Evolutionary conservation across 53 echinoderm and acorn worm species (phyloP).

Genomic region (Echinometra lucunter): DNA sequence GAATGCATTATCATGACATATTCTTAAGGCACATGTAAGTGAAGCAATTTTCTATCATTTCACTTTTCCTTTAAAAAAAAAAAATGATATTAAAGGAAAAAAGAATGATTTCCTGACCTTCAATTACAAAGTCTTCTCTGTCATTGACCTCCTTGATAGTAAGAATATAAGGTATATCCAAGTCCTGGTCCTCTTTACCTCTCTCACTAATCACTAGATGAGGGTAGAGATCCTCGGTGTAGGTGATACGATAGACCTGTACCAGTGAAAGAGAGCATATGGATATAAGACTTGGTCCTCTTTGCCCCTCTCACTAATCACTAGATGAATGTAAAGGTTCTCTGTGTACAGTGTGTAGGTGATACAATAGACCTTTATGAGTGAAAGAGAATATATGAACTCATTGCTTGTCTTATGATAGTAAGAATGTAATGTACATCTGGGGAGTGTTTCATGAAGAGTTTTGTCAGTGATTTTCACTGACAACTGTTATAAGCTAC

Average conservation of each 20-base stretch:
- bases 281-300: slow-evolving; percentile 73
- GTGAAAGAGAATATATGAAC: not conserved
- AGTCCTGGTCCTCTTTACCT: slow-evolving; percentile 73
- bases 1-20: not conserved
- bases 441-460: too few relatives aligned
- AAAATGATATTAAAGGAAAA: too few relatives aligned
- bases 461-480: too few relatives aligned
- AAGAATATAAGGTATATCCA: slow-evolving; percentile 77
- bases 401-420: too few relatives aligned
- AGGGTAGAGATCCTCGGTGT: slow-evolving; percentile 79
- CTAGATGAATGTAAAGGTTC: slow-evolving; percentile 75
- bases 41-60: too few relatives aligned
- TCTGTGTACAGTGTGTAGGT: slow-evolving; percentile 83
- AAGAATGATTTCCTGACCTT: slow-evolving; percentile 50
- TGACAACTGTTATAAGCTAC: too few relatives aligned
- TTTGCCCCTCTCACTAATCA: slow-evolving; percentile 79
- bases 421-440: slow-evolving; percentile 78
- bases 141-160: slow-evolving; percentile 85
- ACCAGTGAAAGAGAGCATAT: too few relatives aligned
- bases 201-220: slow-evolving; percentile 78
- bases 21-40: too few relatives aligned
- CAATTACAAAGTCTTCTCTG: slow-evolving; percentile 76
- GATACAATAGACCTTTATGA: slow-evolving; percentile 80
- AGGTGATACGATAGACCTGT: slow-evolving; percentile 84
- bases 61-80: too few relatives aligned